Percentiles rank a stretch among this genome's conserved stretches.
Conservation (phyloP, 2,797 vertebrate species). For the Cetoscarus ocellatus region DNA sequence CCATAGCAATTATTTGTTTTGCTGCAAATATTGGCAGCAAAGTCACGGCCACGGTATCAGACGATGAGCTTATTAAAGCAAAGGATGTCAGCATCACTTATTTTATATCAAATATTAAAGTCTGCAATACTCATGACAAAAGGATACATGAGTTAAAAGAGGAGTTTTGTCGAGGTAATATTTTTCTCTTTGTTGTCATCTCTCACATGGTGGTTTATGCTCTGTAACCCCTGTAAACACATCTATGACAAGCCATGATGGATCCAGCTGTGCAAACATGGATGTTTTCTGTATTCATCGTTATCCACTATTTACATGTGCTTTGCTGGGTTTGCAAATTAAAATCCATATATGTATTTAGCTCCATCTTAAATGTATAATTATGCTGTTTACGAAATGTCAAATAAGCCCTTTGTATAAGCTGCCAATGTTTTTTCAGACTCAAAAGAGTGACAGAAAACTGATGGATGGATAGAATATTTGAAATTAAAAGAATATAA, state of each 20-base stretch:
- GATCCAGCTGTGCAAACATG: constrained; percentile 17
- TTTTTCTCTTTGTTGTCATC: constrained; percentile 9
- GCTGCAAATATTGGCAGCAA: constrained; percentile 16
- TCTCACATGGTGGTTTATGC: constrained; percentile 13
- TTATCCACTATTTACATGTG: too few relatives aligned
- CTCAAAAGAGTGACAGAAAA: too few relatives aligned
- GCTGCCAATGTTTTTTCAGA: too few relatives aligned
- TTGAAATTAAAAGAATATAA: too few relatives aligned
- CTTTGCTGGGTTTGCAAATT: too few relatives aligned
- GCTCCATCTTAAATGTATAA: too few relatives aligned
- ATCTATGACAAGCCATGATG: constrained; percentile 23
- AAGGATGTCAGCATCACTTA: neutral
- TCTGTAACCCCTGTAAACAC: constrained; percentile 37
- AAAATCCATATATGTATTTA: too few relatives aligned
- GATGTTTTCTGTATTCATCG: neutral
- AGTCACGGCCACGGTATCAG: constrained; percentile 4
- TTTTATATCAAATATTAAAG: constrained; percentile 9
- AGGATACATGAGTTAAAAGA: too few relatives aligned
- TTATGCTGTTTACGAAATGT: too few relatives aligned
- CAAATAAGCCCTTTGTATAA: too few relatives aligned
- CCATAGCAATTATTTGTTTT: constrained; percentile 42
- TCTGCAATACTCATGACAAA: neutral
- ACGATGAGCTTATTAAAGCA: constrained; percentile 9
- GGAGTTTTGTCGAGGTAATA: too few relatives aligned
- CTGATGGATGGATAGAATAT: too few relatives aligned